Evolutionary conservation across 2,888 invertebrate genomes (phyloP).

Genomic region (Hirtodrosophila cameraria): DNA sequence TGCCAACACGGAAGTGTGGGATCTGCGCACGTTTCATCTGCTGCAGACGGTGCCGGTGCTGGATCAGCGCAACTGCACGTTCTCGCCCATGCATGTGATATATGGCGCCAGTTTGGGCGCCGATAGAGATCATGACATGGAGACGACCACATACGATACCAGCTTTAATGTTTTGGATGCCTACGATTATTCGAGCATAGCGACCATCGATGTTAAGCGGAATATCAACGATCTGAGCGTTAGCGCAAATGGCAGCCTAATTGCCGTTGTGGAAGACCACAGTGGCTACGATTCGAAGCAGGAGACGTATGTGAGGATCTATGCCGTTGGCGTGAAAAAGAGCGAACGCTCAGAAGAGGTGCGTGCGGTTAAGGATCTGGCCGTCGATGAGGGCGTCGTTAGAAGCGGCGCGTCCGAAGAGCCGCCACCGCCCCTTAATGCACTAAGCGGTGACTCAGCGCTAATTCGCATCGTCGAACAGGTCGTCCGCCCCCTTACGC

Average conservation of each 20-base stretch:
- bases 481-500: slow-evolving; percentile 39
- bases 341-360: slow-evolving; percentile 96
- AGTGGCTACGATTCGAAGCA: slow-evolving; percentile 92
- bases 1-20: slow-evolving; percentile 99
- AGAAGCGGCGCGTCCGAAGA: slow-evolving; percentile 37
- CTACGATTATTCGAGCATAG: slow-evolving; percentile 96
- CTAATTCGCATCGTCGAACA: slow-evolving; percentile 52
- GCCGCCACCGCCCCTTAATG: slow-evolving; percentile 42
- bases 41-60: slow-evolving; percentile 96
- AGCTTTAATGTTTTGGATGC: slow-evolving; percentile 98
- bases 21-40: slow-evolving; percentile 96
- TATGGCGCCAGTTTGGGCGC: slow-evolving; percentile 94
- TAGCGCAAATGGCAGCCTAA: slow-evolving; percentile 92
- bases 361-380: slow-evolving; percentile 72
- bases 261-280: slow-evolving; percentile 95
- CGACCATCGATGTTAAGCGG: slow-evolving; percentile 96
- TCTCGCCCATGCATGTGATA: slow-evolving; percentile 94
- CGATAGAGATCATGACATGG: slow-evolving; percentile 88
- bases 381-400: slow-evolving; percentile 48
- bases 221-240: slow-evolving; percentile 94
- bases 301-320: slow-evolving; percentile 95
- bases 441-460: slow-evolving; percentile 40
- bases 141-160: slow-evolving; percentile 91
- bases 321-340: slow-evolving; percentile 94
- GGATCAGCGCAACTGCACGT: slow-evolving; percentile 93